Base-by-base conservation (phyloP, 2,888 invertebrate species). In the Eilema depressum region DNA sequence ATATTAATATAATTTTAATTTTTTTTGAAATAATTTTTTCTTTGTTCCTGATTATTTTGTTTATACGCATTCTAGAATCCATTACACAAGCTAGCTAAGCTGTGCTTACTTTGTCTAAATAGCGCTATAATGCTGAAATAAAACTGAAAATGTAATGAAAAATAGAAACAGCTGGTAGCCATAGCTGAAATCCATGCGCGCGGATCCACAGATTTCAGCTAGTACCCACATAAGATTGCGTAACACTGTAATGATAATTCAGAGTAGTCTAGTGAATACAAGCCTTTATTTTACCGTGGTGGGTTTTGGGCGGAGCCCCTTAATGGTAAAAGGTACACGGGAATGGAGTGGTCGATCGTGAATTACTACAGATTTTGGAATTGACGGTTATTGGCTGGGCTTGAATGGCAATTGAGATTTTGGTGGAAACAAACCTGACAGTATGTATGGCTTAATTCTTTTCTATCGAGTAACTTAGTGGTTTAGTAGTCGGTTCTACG, bases 231-330 rank as follows among this genome's bases (percentile, higher is more conserved):
- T 41, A 41, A 41, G 14, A 41, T 41, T 41, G 17, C 41, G 14
- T 41, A 41, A 41, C 41, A 17, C 41, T 17, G 4, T 41, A 41
- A 41, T 41, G 17, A n/a, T 7, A 10, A 53, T n/a, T n/a, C 7
- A 25, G n/a, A 56, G 7, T 1, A 57, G 57, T 30, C 64, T 5
- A 64, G 60, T 69, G 64, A 4, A 33, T 53, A 65, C 30, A 26
- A 26, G 47, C 17, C 62, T 33, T 56, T 56, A 53, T 30, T 57
- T 60, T 56, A 56, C 60, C 25, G 63, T 61, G 73, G 70, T 70
- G 71, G 62, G 66, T 73, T 76, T 75, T 68, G 73, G 80, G 81
- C 62, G 79, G 59, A 28, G 61, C 26, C 53, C 41, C 25, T 67
- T 68, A 68, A 69, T 63, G 62, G 62, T 63, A 56, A 33, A 57